Evolutionary conservation across 2,797 vertebrate species (phyloP).

Genomic region (Carcharodon carcharias): DNA sequence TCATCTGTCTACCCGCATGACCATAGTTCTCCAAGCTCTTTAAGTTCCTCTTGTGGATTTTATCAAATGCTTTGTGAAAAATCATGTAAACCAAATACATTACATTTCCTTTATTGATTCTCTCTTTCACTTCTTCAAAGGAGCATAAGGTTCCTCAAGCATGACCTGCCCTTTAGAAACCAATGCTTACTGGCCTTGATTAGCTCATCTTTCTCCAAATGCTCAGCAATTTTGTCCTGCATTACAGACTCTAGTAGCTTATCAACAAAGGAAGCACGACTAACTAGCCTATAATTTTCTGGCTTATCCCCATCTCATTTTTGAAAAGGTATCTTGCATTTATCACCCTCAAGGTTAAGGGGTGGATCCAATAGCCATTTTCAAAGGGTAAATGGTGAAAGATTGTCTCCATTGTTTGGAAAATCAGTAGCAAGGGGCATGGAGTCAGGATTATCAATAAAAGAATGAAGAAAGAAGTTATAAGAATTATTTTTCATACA

Average conservation of each 20-base stretch:
- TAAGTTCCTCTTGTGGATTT: background rate
- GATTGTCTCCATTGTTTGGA: background rate
- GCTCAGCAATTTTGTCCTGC: background rate
- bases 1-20: background rate
- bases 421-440: background rate
- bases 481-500: background rate
- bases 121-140: background rate
- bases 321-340: background rate
- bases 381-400: background rate
- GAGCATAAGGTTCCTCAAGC: background rate
- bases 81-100: background rate
- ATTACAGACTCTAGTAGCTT: constrained; percentile 22
- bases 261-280: background rate
- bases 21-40: too few relatives aligned
- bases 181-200: background rate
- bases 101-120: constrained; percentile 5
- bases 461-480: background rate
- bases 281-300: background rate
- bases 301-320: background rate
- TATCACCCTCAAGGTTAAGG: background rate
- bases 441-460: background rate
- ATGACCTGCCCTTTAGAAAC: background rate
- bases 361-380: background rate
- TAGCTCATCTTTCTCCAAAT: constrained; percentile 19
- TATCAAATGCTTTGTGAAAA: background rate